Evolutionary conservation across 2,888 invertebrate species (phyloP).

Genomic region (Bhutanitis thaidina): DNA sequence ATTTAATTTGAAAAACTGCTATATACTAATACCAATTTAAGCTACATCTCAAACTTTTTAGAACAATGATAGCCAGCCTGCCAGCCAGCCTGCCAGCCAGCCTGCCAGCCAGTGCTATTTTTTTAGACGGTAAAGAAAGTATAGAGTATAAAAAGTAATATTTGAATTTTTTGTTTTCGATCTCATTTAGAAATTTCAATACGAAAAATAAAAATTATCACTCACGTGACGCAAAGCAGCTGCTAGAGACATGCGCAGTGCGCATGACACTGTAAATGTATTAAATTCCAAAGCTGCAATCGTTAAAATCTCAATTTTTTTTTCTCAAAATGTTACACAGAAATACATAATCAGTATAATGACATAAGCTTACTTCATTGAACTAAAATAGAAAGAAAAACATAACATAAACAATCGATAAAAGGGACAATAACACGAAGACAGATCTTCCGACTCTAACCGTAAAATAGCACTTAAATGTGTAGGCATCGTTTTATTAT

Average conservation of each 20-base stretch:
- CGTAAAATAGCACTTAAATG: not conserved
- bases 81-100: too few species aligned
- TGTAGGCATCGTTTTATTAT: not conserved
- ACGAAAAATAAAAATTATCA: conserved; percentile 7
- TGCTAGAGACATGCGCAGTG: conserved; percentile 32
- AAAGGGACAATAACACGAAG: not conserved
- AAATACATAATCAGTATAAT: not conserved
- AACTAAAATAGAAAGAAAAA: not conserved
- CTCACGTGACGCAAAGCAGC: conserved; percentile 33
- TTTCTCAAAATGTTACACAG: not conserved
- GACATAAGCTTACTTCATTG: not conserved
- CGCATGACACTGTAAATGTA: conserved; percentile 38
- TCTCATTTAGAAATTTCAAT: too few species aligned
- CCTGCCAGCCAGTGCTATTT: too few species aligned
- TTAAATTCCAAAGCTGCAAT: conserved; percentile 32
- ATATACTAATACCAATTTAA: too few species aligned
- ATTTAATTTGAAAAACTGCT: too few species aligned
- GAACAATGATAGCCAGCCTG: too few species aligned
- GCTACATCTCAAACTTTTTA: too few species aligned
- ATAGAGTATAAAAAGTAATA: too few species aligned
- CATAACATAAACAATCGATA: not conserved
- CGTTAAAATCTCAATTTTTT: not conserved
- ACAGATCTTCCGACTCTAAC: not conserved
- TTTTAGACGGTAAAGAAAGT: too few species aligned
- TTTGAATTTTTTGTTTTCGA: too few species aligned